Percentiles rank a stretch among this genome's conserved stretches.
These are phyloP conservation scores for Branchipolynoe longqiensis DNA, from an alignment of 2,888 invertebrate species.

Conservation along the genomic window DNA sequence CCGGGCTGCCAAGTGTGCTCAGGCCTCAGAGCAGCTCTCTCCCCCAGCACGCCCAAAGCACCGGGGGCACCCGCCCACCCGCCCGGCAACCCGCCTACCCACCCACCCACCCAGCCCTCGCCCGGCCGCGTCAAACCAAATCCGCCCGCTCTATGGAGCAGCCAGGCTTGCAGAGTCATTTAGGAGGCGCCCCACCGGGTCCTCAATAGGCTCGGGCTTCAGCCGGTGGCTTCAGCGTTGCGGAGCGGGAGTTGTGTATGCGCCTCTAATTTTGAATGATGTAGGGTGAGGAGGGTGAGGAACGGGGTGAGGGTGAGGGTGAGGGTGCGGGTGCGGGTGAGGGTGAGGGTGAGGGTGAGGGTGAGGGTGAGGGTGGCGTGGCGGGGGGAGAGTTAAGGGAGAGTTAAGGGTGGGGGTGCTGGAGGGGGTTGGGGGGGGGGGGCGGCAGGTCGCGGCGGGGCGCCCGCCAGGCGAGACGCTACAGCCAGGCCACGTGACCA, in stretches of 20 bases:
- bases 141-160: no score
- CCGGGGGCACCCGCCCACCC: no score
- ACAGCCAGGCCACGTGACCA: background rate
- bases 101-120: no score
- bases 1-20: conserved; percentile 5
- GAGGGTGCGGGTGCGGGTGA: conserved; percentile 7
- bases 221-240: conserved; percentile 13
- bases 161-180: no score
- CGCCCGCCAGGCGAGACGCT: background rate
- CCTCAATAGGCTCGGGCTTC: background rate
- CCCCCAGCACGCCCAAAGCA: no score
- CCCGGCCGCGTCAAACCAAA: no score
- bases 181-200: background rate
- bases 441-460: background rate
- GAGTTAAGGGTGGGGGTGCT: background rate
- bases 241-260: background rate
- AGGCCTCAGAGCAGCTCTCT: background rate
- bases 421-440: background rate
- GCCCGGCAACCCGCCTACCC: no score
- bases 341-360: background rate
- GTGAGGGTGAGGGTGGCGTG: background rate
- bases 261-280: conserved; percentile 24
- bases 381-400: background rate
- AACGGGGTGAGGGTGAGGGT: background rate
- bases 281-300: background rate